These are phyloP conservation scores for Cyclophora punctaria DNA, from an alignment of 2,888 invertebrate species.

Conservation along the genomic window DNA sequence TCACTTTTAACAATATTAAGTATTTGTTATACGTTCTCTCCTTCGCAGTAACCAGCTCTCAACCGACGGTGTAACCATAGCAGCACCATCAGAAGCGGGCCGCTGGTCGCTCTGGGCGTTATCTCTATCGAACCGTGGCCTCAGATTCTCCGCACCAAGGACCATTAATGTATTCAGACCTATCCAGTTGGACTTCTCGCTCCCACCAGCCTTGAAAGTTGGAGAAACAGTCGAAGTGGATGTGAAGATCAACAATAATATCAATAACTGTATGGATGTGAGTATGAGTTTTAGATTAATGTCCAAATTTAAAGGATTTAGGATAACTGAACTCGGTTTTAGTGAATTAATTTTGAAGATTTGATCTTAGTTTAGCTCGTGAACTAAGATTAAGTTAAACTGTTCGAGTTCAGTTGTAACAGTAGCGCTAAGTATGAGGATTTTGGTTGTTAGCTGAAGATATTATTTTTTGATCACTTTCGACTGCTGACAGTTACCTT, in stretches of 20 bases:
- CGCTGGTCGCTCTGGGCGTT: constrained; percentile 80
- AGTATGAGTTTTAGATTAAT: constrained; percentile 39
- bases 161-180: constrained; percentile 77
- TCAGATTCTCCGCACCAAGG: constrained; percentile 75
- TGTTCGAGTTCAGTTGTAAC: too few species aligned
- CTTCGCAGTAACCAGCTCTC: constrained; percentile 70
- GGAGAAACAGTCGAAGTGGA: constrained; percentile 80
- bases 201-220: constrained; percentile 76
- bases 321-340: too few species aligned
- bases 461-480: too few species aligned
- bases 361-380: too few species aligned
- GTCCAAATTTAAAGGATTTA: too few species aligned
- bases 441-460: too few species aligned
- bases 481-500: too few species aligned
- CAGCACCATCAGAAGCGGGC: constrained; percentile 77
- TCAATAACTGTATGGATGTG: constrained; percentile 81
- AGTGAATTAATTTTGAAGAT: too few species aligned
- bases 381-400: too few species aligned
- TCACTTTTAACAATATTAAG: too few species aligned
- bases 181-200: constrained; percentile 76
- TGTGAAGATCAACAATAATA: constrained; percentile 79
- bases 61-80: constrained; percentile 74
- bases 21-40: neutral
- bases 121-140: constrained; percentile 69
- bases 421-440: too few species aligned